These are phyloP conservation scores for Apodemia duryi DNA, from an alignment of 2,888 invertebrate genomes.

Conservation along the genomic window DNA sequence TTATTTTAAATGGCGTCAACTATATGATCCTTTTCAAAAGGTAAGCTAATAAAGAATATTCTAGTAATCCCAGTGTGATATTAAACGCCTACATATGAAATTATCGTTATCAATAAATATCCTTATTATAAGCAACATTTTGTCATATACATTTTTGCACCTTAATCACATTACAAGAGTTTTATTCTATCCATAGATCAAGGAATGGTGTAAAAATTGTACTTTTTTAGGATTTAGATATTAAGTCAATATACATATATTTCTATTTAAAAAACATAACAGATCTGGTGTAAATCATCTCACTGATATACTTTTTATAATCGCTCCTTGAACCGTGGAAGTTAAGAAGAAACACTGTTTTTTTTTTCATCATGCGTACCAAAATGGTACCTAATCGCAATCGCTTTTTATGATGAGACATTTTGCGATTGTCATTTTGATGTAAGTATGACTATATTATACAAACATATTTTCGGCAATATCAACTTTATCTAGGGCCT, in stretches of 20 bases:
- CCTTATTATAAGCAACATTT: constrained; percentile 6
- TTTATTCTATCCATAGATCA: neutral
- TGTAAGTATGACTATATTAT: neutral
- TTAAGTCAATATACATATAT: constrained; percentile 1
- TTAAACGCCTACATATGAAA: neutral
- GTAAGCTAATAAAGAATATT: neutral
- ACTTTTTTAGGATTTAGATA: constrained; percentile 9
- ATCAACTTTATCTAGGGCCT: too few relatives aligned
- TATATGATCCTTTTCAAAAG: neutral
- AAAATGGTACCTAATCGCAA: neutral
- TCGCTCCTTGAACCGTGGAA: constrained; percentile 7
- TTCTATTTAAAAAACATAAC: neutral
- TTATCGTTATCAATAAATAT: neutral
- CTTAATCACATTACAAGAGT: constrained; percentile 8
- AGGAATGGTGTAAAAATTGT: constrained; percentile 14
- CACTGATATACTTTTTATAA: neutral
- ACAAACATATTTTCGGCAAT: neutral
- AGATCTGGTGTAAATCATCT: neutral
- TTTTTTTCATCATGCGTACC: neutral
- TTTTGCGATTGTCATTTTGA: neutral
- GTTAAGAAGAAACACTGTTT: neutral
- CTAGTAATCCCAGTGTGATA: neutral
- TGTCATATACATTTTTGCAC: constrained; percentile 6
- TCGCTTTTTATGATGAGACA: neutral
- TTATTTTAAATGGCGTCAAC: neutral